These are phyloP conservation scores for Luidia sarsii DNA, from an alignment of 53 echinoderm and acorn worm species.

Conservation along the genomic window DNA sequence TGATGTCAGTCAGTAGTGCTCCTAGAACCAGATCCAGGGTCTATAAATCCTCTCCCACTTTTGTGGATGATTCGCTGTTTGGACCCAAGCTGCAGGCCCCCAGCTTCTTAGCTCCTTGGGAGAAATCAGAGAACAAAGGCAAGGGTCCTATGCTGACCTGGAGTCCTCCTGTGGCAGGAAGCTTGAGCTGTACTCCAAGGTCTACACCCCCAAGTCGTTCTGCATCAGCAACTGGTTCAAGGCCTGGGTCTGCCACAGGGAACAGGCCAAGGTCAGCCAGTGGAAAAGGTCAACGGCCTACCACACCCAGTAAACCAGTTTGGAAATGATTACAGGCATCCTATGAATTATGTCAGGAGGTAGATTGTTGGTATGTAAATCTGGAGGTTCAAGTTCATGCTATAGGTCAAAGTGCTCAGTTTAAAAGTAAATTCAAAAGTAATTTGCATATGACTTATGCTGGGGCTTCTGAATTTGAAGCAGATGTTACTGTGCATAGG, in stretches of 20 bases:
- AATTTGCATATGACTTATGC: no score
- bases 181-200: constrained; percentile 57
- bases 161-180: constrained; percentile 88
- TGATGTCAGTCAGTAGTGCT: neutral
- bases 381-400: no score
- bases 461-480: no score
- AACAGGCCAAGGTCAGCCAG: constrained; percentile 51
- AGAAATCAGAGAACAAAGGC: constrained; percentile 64
- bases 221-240: constrained; percentile 34
- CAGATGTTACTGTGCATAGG: no score
- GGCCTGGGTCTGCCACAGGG: constrained; percentile 61
- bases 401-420: no score
- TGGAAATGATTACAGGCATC: no score
- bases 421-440: no score
- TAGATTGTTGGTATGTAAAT: no score
- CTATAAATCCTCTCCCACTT: constrained; percentile 51
- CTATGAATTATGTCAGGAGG: no score
- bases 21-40: constrained; percentile 65
- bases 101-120: constrained; percentile 88
- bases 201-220: constrained; percentile 59
- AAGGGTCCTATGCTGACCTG: constrained; percentile 67
- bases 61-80: constrained; percentile 86
- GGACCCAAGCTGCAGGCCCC: constrained; percentile 69
- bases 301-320: constrained; percentile 59
- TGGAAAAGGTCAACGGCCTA: constrained; percentile 15